Conservation (phyloP, 2,797 vertebrate genomes). For the Enteromius argenteus region DNA sequence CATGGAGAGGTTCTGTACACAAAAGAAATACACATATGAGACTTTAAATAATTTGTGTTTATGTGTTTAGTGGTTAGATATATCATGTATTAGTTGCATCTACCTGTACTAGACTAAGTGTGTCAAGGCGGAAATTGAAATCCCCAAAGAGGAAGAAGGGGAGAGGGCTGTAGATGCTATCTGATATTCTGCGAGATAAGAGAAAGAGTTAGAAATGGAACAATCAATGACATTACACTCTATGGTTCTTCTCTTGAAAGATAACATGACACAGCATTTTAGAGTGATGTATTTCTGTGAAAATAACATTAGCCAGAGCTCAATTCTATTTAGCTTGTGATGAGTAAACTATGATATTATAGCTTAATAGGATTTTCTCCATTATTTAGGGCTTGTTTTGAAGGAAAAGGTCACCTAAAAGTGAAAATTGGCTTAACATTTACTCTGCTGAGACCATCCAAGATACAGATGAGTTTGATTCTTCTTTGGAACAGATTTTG, state of each 20-base stretch:
- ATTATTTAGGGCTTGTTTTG: not conserved
- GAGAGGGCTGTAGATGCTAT: slow-evolving; percentile 65
- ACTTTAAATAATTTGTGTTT: not conserved
- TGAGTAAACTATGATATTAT: not conserved
- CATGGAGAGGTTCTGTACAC: slow-evolving; percentile 76
- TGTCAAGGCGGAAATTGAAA: slow-evolving; percentile 86
- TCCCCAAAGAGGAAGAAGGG: slow-evolving; percentile 87
- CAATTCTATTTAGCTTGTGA: not conserved
- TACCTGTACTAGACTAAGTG: slow-evolving; percentile 80
- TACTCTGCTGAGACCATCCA: not conserved
- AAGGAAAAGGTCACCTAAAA: not conserved
- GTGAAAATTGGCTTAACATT: no score
- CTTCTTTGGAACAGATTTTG: not conserved
- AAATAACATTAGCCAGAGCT: not conserved
- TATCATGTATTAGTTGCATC: not conserved
- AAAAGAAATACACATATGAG: slow-evolving; percentile 41
- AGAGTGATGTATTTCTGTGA: not conserved
- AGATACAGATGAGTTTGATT: not conserved
- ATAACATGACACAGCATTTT: not conserved
- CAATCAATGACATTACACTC: not conserved
- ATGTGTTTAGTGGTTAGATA: not conserved
- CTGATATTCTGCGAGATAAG: slow-evolving; percentile 69
- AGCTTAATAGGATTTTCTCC: not conserved
- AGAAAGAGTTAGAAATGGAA: not conserved
- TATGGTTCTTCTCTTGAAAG: not conserved